A percentile compares a stretch with the other conserved stretches of the same genome.
These are phyloP conservation scores for Acronicta alni DNA, from an alignment of 2,888 invertebrate species.

Conservation along the genomic window DNA sequence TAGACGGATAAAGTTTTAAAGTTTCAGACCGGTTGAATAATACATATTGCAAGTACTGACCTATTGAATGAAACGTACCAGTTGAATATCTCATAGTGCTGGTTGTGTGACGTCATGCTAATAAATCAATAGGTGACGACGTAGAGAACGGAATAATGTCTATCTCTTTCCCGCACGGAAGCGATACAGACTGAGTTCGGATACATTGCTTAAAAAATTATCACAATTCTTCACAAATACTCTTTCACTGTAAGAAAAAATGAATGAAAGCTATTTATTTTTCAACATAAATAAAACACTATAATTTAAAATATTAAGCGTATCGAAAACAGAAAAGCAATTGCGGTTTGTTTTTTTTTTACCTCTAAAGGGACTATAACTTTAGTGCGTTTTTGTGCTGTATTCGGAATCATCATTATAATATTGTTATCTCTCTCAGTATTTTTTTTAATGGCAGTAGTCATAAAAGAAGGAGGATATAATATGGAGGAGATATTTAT, in stretches of 20 bases:
- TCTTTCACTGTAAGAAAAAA: not conserved
- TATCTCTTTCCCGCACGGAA: slow-evolving; percentile 8
- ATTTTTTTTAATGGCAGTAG: no score
- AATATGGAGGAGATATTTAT: no score
- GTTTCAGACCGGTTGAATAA: not conserved
- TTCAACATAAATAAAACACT: not conserved
- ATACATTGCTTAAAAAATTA: slow-evolving; percentile 12
- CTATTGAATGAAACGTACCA: slow-evolving; percentile 8
- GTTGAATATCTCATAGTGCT: slow-evolving; percentile 3
- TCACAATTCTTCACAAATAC: not conserved
- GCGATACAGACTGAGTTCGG: slow-evolving; percentile 10
- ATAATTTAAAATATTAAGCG: not conserved
- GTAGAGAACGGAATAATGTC: not conserved
- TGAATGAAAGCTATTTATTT: not conserved
- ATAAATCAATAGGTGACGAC: slow-evolving; percentile 20
- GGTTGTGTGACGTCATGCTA: not conserved
- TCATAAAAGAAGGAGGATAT: no score
- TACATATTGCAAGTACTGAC: no score
- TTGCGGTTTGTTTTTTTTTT: no score
- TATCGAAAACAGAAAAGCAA: not conserved
- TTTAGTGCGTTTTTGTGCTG: no score
- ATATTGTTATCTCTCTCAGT: no score
- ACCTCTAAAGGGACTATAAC: no score
- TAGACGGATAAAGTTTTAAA: no score
- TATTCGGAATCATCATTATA: no score